Base-by-base conservation (phyloP, 1,140 invertebrate genomes). In the Bicyclus anynana region DNA sequence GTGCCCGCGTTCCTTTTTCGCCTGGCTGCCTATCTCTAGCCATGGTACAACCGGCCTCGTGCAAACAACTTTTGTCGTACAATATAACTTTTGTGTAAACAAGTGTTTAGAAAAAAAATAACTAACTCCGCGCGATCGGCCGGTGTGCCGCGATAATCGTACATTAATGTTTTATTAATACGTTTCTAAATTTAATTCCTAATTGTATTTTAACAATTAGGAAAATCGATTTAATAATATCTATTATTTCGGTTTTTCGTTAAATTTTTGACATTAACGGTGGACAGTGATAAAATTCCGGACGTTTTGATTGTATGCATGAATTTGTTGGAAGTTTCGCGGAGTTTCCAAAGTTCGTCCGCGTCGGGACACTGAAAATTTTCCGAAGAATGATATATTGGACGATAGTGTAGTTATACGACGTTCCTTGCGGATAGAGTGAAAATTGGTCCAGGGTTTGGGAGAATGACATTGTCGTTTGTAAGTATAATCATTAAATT, bases 401-500 rank as follows among this genome's bases (percentile, higher is more conserved):
- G 38, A 71, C 64, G 49, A 64, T 60, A 65, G 65, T 65, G 62
- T 72, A 66, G 58, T 60, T 44, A 65, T 33, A 61, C 59, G 53
- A 47, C 60, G 58, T 60, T 66, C 57, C 62, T 61, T 65, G 23
- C 29, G 59, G 65, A 62, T 66, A 59, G 67, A 66, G 60, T 73
- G 67, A 67, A 64, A 69, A 72, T 67, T 61, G 59, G 48, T 50
- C 48, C 56, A 72, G 68, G 64, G 59, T 67, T 63, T 73, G 65
- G 67, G 74, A 85, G 77, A 81, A 88, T 88, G 85, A 88, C 85
- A 85, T 85, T 86, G 69, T 88, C 85, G 56, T 88, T 86, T 63
- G 84, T 88, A 74, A 87, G 84, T 61, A 61, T 55, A 3, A n/a
- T 40, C 35, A 37, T 18, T 48, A 52, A 27, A 37, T 54, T 49